phyloP scores from a whole-genome alignment of 2,113 vertebrate species.

The Pyrgilauda ruficollis region DNA sequence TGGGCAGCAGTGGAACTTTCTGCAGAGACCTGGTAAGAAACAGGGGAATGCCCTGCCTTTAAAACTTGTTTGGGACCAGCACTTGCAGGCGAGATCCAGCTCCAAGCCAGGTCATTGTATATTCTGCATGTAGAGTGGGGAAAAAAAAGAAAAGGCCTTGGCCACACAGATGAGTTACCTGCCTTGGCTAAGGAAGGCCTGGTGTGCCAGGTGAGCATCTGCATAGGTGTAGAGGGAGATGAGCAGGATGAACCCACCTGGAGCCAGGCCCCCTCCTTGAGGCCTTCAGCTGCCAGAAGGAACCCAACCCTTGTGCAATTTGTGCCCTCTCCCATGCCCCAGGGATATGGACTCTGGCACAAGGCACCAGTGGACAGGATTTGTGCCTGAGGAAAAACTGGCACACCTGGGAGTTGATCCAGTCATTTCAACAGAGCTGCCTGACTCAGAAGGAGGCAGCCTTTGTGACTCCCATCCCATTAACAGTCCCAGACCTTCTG shows the following conservation, averaged over 20 bases:
- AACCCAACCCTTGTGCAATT: not conserved
- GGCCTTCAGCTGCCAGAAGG: not conserved
- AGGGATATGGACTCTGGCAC: not conserved
- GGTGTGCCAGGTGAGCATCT: not conserved
- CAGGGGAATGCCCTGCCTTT: rapidly evolving
- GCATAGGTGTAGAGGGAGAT: not conserved
- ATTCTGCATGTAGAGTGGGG: not conserved
- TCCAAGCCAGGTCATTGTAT: not conserved
- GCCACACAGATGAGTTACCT: not conserved
- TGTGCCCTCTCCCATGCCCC: not conserved
- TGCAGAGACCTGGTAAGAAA: not conserved
- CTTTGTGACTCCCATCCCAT: not conserved
- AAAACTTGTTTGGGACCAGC: not conserved
- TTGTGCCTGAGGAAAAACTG: not conserved
- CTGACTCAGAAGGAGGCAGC: not conserved
- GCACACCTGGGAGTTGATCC: not conserved
- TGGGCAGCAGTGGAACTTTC: not conserved
- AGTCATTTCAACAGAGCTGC: not conserved
- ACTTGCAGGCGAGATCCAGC: not conserved
- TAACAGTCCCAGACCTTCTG: not conserved
- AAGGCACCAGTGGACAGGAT: not conserved
- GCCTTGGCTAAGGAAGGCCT: not conserved
- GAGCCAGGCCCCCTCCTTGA: not conserved
- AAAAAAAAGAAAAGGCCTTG: not conserved
- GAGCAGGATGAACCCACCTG: not conserved